Base-by-base conservation (phyloP, 2,113 vertebrate genomes). In the Stigmatopora nigra region DNA sequence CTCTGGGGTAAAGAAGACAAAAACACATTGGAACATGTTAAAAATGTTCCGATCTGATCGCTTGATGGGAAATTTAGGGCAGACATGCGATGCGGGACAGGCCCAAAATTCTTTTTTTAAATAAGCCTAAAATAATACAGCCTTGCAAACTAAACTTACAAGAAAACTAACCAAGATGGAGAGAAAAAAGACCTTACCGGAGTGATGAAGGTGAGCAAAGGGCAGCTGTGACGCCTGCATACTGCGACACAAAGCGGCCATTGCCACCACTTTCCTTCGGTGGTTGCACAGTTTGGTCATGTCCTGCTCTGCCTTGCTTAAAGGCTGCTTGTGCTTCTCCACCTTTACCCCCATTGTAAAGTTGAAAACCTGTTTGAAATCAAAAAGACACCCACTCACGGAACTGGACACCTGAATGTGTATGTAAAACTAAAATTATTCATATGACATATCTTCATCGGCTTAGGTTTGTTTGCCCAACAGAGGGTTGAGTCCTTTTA, bases 281-380 rank as follows among this genome's bases (percentile, higher is more conserved):
- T 96, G 94, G 87, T 95, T 96, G 78, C 94, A 96, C 76, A 96
- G 92, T 90, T 96, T 96, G 89, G 93, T 95, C 93, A 96, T 95
- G 82, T 96, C 94, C 88, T 95, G 93, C 82, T 96, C 93, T 38
- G 92, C 86, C 89, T 93, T 94, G 82, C 92, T 90, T 47, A 90
- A 77, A 38, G 81, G 89, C 67, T 89, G 89, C 82, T 85, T 89
- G 77, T 89, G 88, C 83, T 90, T 89, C 71, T 88, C 91, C 79
- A 94, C 92, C 82, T 83, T 90, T 75, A 92, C 93, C 78, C 86
- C 90, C 64, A 92, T 86, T 72, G 92, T 91, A 82, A 95, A 95
- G 91, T 91, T 95, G 84, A 96, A 95, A 84, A 95, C 93, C 94
- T 96, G 82, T 5, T 64, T 4, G 1, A 64, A 1, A 12, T 7